Base-by-base conservation (phyloP, 2,888 invertebrate genomes). In the Escarpia spicata region DNA sequence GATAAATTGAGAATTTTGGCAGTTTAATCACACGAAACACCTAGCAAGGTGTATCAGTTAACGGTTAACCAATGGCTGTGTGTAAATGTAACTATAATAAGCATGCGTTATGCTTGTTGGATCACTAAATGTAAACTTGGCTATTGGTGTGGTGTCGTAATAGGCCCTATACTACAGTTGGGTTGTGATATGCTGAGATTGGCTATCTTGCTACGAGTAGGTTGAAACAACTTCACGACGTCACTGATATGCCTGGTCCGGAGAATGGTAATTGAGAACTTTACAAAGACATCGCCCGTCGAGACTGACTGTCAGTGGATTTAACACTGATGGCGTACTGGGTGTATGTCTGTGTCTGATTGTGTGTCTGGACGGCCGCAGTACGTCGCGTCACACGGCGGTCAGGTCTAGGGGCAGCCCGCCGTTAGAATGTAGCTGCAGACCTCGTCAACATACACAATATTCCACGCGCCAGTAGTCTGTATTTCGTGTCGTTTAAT, bases 301-400 rank as follows among this genome's bases (percentile, higher is more conserved):
- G 75, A 75, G 75, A 15, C 75, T 26, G 75, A 75, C 26, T 75
- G 75, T 6, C 75, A 3, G 75, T n/a, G 19, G 75, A 75, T 26
- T 75, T 75, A 75, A 26, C 75, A 75, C 75, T 75, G 75, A 75
- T n/a, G 75, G 75, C 75, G 75, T 26, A n/a, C 75, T 75, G 75
- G 75, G 26, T 75, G 75, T 26, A 6, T 75, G 75, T 75, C 75
- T 75, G 19, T 15, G 6, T n/a, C n/a, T n/a, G n/a, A n/a, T n/a
- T 12, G 52, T 9, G 3, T 52, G 10, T 52, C 10, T 9, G 10
- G 75, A 6, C 75, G 75, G 6, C 6, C 19, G 75, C 26, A 6
- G 52, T 75, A 75, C 19, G 19, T 26, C n/a, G 19, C 75, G 26
- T 26, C 75, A 26, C 75, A 6, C 19, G 75, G 26, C 19, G 75